phyloP scores from a whole-genome alignment of 2,888 invertebrate genomes.

The Bruchidius siliquastri region DNA sequence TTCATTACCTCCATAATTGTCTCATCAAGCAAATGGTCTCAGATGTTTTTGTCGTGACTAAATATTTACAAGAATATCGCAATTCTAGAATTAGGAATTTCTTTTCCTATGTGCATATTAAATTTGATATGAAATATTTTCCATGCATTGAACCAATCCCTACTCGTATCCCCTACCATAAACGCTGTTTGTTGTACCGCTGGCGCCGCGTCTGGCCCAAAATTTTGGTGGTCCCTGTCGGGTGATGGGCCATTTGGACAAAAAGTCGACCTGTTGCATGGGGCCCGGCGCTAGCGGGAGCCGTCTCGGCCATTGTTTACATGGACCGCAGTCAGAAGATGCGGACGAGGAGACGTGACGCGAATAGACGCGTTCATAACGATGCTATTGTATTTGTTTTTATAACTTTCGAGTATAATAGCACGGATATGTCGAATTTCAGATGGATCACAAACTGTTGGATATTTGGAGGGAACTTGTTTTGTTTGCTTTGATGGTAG shows the following conservation, averaged over 20 bases:
- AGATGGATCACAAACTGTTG: not conserved
- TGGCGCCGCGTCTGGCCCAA: not conserved
- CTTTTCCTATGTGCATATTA: no score
- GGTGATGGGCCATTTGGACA: not conserved
- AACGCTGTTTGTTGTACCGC: not conserved
- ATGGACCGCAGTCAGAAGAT: not conserved
- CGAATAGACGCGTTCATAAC: not conserved
- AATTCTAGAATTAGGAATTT: no score
- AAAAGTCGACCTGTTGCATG: not conserved
- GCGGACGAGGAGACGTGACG: not conserved
- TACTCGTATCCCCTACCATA: no score
- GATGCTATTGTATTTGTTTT: not conserved
- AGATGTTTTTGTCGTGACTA: no score
- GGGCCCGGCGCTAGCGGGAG: not conserved
- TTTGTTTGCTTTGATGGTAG: no score
- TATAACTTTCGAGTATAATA: not conserved
- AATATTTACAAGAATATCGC: no score
- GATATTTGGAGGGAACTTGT: not conserved
- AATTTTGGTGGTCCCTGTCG: not conserved
- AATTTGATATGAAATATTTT: no score
- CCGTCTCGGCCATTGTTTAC: not conserved
- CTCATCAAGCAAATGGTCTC: no score
- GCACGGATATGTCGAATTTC: not conserved
- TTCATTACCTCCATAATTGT: no score
- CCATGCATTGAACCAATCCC: no score